Evolutionary conservation across 1,140 invertebrate species (phyloP).

Genomic region (Mylabris phalerata): DNA sequence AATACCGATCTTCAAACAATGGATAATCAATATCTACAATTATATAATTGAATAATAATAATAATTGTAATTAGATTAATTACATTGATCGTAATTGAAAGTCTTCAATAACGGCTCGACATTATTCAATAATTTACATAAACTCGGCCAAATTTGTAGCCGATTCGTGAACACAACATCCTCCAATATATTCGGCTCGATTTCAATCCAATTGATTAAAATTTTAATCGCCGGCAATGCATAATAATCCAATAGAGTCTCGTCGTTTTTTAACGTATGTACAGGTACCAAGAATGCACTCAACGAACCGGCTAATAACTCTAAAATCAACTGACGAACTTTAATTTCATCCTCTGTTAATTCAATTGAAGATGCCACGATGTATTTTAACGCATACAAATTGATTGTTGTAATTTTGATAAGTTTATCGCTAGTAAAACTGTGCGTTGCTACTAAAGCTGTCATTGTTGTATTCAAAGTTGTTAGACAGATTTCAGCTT

Average conservation of each 20-base stretch:
- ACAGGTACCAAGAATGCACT: slow-evolving; percentile 66
- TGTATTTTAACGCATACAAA: slow-evolving; percentile 63
- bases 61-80: slow-evolving; percentile 21
- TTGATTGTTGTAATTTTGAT: slow-evolving; percentile 70
- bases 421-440: slow-evolving; percentile 66
- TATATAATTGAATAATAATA: slow-evolving; percentile 28
- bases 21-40: slow-evolving; percentile 58
- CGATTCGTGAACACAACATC: slow-evolving; percentile 55
- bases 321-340: slow-evolving; percentile 53
- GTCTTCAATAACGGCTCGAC: slow-evolving; percentile 49
- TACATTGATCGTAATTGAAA: slow-evolving; percentile 46
- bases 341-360: slow-evolving; percentile 49
- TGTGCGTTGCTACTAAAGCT: slow-evolving; percentile 68
- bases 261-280: slow-evolving; percentile 55
- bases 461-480: slow-evolving; percentile 62
- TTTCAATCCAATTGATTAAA: slow-evolving; percentile 62
- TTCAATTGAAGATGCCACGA: slow-evolving; percentile 38
- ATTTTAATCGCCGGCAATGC: slow-evolving; percentile 64
- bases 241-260: slow-evolving; percentile 56
- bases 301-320: slow-evolving; percentile 60
- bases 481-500: slow-evolving; percentile 52
- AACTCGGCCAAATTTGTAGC: slow-evolving; percentile 70
- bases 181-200: slow-evolving; percentile 51
- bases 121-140: slow-evolving; percentile 66
- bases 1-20: slow-evolving; percentile 69